phyloP scores from a whole-genome alignment of 2,888 invertebrate genomes.

The Sicus ferrugineus region DNA sequence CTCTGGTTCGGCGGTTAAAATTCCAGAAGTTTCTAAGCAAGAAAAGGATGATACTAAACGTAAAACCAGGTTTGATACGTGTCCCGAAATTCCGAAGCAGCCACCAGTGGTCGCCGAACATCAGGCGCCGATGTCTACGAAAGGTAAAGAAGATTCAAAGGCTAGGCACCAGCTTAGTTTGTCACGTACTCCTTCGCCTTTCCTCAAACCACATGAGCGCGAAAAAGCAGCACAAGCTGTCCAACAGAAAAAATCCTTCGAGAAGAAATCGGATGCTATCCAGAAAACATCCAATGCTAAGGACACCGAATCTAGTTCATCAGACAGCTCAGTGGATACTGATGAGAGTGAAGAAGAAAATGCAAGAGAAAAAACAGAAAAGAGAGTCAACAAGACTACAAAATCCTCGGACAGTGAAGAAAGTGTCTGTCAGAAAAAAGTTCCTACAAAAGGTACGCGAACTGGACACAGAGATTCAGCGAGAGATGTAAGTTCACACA shows the following conservation, averaged over 20 bases:
- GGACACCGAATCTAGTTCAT: conserved; percentile 65
- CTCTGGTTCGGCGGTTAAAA: conserved; percentile 52
- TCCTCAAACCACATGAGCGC: conserved; percentile 70
- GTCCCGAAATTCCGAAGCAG: conserved; percentile 37
- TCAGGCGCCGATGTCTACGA: conserved; percentile 39
- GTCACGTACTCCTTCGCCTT: conserved; percentile 87
- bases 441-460: conserved; percentile 58
- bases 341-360: conserved; percentile 54
- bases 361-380: conserved; percentile 40
- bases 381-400: conserved; percentile 33
- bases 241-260: conserved; percentile 35
- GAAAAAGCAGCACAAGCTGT: conserved; percentile 38
- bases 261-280: conserved; percentile 38
- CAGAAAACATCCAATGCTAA: conserved; percentile 26
- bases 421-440: conserved; percentile 51
- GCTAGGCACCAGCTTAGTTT: conserved; percentile 75
- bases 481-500: conserved; percentile 18
- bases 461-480: conserved; percentile 44
- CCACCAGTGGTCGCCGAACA: conserved; percentile 33
- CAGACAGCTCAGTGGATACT: conserved; percentile 67
- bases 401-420: conserved; percentile 35
- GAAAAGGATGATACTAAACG: conserved; percentile 40
- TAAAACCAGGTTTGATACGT: conserved; percentile 38
- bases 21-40: conserved; percentile 55
- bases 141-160: conserved; percentile 44